Conservation (phyloP, 2,888 invertebrate genomes). For the Cenopis cana region DNA sequence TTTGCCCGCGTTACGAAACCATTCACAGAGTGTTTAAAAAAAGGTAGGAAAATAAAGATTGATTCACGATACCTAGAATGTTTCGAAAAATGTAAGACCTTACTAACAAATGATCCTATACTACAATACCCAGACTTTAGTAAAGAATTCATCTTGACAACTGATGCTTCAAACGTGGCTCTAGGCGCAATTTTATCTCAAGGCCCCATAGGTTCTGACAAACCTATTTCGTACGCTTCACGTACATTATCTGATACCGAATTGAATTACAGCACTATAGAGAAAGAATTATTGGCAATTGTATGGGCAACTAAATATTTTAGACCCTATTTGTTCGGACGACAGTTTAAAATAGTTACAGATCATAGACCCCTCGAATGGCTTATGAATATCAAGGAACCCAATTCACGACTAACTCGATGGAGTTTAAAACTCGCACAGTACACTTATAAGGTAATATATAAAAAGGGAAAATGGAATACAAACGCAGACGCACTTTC, state of each 20-base stretch:
- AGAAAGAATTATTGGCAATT: conserved; percentile 31
- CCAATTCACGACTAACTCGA: conserved; percentile 26
- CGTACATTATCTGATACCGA: background rate
- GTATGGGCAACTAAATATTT: conserved; percentile 31
- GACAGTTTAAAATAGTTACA: conserved; percentile 17
- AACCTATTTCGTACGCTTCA: conserved; percentile 8
- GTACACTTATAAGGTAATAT: too few relatives aligned
- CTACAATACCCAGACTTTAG: conserved; percentile 53
- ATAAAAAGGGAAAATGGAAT: too few relatives aligned
- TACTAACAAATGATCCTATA: conserved; percentile 32
- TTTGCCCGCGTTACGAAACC: conserved; percentile 8
- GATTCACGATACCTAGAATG: conserved; percentile 11
- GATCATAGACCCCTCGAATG: conserved; percentile 26
- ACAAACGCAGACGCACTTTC: too few relatives aligned
- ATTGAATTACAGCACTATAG: conserved; percentile 27
- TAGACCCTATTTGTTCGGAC: conserved; percentile 45
- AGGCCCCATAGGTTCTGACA: conserved; percentile 26
- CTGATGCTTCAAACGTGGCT: conserved; percentile 14
- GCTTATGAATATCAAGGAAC: too few relatives aligned
- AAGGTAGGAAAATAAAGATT: conserved; percentile 25
- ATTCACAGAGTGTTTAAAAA: background rate
- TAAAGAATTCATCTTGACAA: conserved; percentile 18
- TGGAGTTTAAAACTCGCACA: conserved; percentile 26
- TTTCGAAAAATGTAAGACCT: too few relatives aligned
- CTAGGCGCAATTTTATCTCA: conserved; percentile 28